Evolutionary conservation across 2,797 vertebrate genomes (phyloP).

Genomic region (Micromesistius poutassou): DNA sequence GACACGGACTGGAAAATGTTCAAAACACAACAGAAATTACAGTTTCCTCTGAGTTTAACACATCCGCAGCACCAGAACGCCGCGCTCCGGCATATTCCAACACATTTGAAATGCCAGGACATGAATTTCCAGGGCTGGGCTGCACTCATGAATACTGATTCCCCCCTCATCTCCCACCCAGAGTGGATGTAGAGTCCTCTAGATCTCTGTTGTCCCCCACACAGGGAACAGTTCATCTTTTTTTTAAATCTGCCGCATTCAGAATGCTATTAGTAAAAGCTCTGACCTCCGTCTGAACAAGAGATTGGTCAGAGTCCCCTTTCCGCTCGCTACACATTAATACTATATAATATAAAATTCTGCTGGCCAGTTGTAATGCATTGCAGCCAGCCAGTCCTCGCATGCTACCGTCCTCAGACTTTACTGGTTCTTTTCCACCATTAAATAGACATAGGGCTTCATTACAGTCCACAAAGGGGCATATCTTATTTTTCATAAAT

Average conservation of each 20-base stretch:
- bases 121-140: not conserved
- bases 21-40: not conserved
- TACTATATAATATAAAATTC: not conserved
- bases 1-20: not conserved
- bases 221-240: not conserved
- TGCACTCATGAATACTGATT: not conserved
- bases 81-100: not conserved
- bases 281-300: not conserved
- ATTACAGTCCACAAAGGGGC: not conserved
- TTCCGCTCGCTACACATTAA: not conserved
- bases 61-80: not conserved
- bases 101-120: not conserved
- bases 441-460: not conserved
- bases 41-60: not conserved
- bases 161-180: not conserved
- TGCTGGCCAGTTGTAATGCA: not conserved
- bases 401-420: not conserved
- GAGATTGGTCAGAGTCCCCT: not conserved
- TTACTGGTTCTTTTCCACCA: not conserved
- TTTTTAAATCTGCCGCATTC: not conserved
- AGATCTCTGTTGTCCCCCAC: not conserved
- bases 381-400: not conserved
- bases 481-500: not conserved
- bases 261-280: conserved; percentile 1
- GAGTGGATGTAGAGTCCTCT: not conserved